phyloP scores from a whole-genome alignment of 2,113 vertebrate species.

The Myrmophylax atrothorax region DNA sequence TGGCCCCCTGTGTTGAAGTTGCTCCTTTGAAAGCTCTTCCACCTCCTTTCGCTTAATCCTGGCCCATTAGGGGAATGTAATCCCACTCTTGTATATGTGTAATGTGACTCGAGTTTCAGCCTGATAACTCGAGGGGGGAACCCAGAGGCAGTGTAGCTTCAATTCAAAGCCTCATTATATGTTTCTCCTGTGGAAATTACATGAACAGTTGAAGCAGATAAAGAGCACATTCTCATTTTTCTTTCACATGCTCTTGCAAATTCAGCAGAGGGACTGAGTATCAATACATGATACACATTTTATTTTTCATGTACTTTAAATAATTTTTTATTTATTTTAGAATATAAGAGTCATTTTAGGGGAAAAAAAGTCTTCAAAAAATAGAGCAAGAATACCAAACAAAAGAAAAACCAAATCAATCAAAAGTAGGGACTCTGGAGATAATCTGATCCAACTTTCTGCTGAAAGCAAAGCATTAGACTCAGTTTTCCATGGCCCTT shows the following conservation, averaged over 20 bases:
- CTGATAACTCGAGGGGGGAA: slow-evolving; percentile 16
- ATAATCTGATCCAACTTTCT: background rate
- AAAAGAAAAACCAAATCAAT: background rate
- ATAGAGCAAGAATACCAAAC: background rate
- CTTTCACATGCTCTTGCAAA: background rate
- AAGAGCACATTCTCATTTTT: slow-evolving; percentile 52
- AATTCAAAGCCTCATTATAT: slow-evolving; percentile 56
- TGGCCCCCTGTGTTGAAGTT: slow-evolving; percentile 59
- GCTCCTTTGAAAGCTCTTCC: slow-evolving; percentile 60
- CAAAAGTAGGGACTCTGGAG: background rate
- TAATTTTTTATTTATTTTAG: background rate
- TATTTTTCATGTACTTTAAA: background rate
- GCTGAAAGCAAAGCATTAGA: background rate
- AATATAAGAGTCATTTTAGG: background rate
- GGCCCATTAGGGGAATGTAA: slow-evolving; percentile 49
- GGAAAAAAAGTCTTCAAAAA: background rate
- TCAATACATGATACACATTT: background rate
- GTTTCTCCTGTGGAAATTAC: slow-evolving; percentile 50
- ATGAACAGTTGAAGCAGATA: slow-evolving; percentile 55
- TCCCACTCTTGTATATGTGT: slow-evolving; percentile 59
- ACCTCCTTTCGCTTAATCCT: slow-evolving; percentile 61
- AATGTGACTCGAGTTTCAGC: slow-evolving; percentile 46
- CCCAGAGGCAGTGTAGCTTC: slow-evolving; percentile 28
- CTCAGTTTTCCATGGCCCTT: background rate
- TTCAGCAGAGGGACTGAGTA: background rate